A percentile compares a stretch with the other conserved stretches of the same genome.
phyloP scores from a whole-genome alignment of 2,888 invertebrate genomes.

The Cosmorhoe ocellata region DNA sequence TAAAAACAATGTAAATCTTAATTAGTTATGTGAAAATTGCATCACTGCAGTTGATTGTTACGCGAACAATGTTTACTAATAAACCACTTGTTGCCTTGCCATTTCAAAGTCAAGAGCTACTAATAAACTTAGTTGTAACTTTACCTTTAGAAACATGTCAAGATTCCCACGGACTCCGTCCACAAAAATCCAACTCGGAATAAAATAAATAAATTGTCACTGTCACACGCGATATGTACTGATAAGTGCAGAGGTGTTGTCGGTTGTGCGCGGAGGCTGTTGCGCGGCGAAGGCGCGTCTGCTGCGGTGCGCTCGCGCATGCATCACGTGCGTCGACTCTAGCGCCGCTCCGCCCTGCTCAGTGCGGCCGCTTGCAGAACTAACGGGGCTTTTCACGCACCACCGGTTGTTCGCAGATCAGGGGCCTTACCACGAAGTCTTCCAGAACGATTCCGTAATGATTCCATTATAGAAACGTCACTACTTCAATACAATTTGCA shows the following conservation, averaged over 20 bases:
- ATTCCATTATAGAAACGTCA: too few relatives aligned
- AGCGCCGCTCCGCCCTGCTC: conserved; percentile 64
- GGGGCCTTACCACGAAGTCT: too few relatives aligned
- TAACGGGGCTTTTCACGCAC: conserved; percentile 69
- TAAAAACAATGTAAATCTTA: conserved; percentile 41
- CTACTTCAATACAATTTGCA: too few relatives aligned
- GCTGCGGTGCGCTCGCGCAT: conserved; percentile 72
- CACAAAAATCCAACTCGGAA: conserved; percentile 40
- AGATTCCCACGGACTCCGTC: conserved; percentile 32
- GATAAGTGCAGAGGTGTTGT: conserved; percentile 53
- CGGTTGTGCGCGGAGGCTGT: conserved; percentile 73
- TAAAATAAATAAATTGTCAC: conserved; percentile 44
- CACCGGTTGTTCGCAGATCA: conserved; percentile 48
- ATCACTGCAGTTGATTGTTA: conserved; percentile 43
- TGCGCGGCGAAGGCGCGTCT: conserved; percentile 70
- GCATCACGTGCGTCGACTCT: conserved; percentile 69
- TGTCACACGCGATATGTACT: conserved; percentile 71
- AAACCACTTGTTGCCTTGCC: conserved; percentile 44
- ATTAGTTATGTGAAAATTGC: conserved; percentile 46
- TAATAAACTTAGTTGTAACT: conserved; percentile 47
- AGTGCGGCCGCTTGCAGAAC: conserved; percentile 55
- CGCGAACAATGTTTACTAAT: conserved; percentile 52
- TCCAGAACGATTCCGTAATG: too few relatives aligned
- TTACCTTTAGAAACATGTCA: conserved; percentile 61
- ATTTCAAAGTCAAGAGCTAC: conserved; percentile 37